Conservation (phyloP, 2,888 invertebrate species). For the Bhutanitis thaidina region DNA sequence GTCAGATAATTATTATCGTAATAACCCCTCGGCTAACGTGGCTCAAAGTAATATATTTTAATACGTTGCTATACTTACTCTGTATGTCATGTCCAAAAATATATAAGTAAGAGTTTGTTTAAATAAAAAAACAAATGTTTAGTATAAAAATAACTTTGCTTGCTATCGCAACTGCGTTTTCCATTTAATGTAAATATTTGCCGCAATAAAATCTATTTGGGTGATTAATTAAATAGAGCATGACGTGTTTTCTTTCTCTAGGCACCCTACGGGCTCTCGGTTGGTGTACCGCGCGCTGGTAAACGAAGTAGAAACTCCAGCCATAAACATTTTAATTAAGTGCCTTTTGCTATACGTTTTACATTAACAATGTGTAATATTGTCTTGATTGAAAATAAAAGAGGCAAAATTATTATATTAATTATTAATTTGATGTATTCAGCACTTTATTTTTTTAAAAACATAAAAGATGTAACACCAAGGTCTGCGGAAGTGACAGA, state of each 20-base stretch:
- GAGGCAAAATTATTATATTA: no score
- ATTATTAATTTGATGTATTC: no score
- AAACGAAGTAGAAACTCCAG: conserved; percentile 29
- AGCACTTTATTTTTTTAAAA: no score
- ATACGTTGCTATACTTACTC: no score
- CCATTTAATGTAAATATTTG: conserved; percentile 62
- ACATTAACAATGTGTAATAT: not conserved
- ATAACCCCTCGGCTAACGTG: no score
- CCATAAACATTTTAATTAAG: conserved; percentile 12
- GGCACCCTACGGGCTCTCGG: conserved; percentile 22
- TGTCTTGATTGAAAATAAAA: not conserved
- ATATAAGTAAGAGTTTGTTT: not conserved
- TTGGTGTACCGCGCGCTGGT: conserved; percentile 17
- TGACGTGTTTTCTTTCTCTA: conserved; percentile 42
- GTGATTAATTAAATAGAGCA: conserved; percentile 59
- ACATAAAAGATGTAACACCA: no score
- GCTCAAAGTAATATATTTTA: no score
- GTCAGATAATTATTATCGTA: no score
- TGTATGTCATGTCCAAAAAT: no score
- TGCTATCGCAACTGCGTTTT: conserved; percentile 43
- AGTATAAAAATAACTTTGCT: conserved; percentile 39
- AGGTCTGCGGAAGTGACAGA: no score
- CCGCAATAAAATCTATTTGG: conserved; percentile 66
- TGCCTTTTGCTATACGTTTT: conserved; percentile 7
- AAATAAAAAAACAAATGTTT: conserved; percentile 2